Conservation (phyloP, 2,113 vertebrate genomes). For the Salvelinus fontinalis region DNA sequence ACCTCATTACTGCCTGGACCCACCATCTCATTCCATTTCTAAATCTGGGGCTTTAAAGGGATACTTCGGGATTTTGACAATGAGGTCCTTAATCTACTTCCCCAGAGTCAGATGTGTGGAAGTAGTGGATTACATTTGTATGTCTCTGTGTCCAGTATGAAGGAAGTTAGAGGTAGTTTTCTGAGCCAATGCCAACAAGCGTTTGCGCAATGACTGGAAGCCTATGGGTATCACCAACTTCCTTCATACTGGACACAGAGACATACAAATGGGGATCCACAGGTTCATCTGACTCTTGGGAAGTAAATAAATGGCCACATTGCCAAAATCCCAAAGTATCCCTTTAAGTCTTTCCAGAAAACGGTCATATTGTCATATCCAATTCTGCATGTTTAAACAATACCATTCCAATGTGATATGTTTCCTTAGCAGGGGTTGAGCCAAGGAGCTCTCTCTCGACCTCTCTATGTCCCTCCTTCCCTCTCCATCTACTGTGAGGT, state of each 20-base stretch:
- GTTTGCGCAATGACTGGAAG: too few relatives aligned
- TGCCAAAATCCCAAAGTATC: too few relatives aligned
- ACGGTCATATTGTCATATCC: not conserved
- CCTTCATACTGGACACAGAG: too few relatives aligned
- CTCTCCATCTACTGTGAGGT: not conserved
- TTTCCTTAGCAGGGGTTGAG: not conserved
- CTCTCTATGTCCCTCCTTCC: not conserved
- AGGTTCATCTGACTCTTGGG: not conserved
- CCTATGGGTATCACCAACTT: too few relatives aligned
- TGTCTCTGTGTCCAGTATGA: too few relatives aligned
- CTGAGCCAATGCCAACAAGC: too few relatives aligned
- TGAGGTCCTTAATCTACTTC: too few relatives aligned
- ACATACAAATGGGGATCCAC: too few relatives aligned
- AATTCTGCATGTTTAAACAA: not conserved
- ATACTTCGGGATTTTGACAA: not conserved
- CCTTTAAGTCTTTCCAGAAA: constrained; percentile 1
- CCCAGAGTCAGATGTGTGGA: too few relatives aligned
- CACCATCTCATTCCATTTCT: not conserved
- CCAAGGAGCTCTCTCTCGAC: not conserved
- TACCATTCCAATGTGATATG: not conserved
- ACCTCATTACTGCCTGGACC: not conserved
- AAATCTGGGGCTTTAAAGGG: not conserved
- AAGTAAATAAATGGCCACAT: too few relatives aligned
- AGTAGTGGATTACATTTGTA: too few relatives aligned
- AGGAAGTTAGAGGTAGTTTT: too few relatives aligned